Percentiles rank a stretch among this genome's conserved stretches.
These are phyloP conservation scores for Drosophila nannoptera DNA, from an alignment of 1,140 invertebrate genomes.

Conservation along the genomic window DNA sequence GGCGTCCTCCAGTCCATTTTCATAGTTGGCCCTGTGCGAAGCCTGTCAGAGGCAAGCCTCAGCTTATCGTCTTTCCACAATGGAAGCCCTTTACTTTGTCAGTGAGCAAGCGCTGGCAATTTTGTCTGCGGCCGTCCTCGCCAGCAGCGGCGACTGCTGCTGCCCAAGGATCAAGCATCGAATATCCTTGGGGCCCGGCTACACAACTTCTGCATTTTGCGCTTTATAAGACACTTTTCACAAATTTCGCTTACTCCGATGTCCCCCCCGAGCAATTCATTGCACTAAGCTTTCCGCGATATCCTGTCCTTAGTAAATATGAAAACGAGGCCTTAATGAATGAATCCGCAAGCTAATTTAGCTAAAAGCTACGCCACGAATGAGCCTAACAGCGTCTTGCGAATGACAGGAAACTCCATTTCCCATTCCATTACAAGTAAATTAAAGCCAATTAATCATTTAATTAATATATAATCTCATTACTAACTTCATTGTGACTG, in stretches of 20 bases:
- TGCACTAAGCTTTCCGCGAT: not conserved
- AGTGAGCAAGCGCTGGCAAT: slow-evolving; percentile 50
- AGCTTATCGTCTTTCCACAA: slow-evolving; percentile 50
- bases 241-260: not conserved
- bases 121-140: slow-evolving; percentile 30
- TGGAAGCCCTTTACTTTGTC: slow-evolving; percentile 24
- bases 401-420: no score
- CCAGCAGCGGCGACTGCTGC: slow-evolving; percentile 29
- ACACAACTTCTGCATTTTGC: slow-evolving; percentile 6
- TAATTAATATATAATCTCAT: no score
- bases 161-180: slow-evolving; percentile 9
- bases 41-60: slow-evolving; percentile 55
- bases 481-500: no score
- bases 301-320: not conserved
- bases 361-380: no score
- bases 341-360: no score
- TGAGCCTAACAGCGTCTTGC: no score
- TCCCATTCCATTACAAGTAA: no score
- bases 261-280: not conserved
- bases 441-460: no score
- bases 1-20: slow-evolving; percentile 40
- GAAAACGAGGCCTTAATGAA: no score
- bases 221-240: slow-evolving; percentile 19
- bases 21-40: slow-evolving; percentile 27
- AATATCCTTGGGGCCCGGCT: slow-evolving; percentile 11